phyloP scores from a whole-genome alignment of 2,797 vertebrate species.

The Urophycis tenuis region DNA sequence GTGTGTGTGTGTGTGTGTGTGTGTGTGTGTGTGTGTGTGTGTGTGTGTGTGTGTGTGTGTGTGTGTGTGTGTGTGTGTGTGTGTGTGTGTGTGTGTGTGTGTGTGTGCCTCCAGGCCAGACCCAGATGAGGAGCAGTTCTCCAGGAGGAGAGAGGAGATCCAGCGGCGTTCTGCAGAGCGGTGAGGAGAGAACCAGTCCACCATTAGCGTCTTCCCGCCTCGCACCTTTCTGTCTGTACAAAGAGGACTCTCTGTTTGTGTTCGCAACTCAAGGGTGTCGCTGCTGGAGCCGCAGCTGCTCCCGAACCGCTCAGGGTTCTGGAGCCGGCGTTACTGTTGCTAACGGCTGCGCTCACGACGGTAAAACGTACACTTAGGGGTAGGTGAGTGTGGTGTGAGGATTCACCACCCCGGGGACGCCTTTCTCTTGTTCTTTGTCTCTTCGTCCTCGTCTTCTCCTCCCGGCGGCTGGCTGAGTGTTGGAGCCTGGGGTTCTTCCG shows the following conservation, averaged over 20 bases:
- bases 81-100: conserved; percentile 20
- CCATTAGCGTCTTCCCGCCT: background rate
- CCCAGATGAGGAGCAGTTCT: conserved; percentile 64
- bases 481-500: background rate
- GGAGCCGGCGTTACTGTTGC: background rate
- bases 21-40: conserved; percentile 17
- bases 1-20: conserved; percentile 21
- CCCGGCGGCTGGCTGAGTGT: background rate
- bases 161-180: conserved; percentile 62
- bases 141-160: conserved; percentile 63
- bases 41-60: conserved; percentile 11
- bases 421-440: too few relatives aligned
- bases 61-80: conserved; percentile 21
- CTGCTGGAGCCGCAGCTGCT: background rate
- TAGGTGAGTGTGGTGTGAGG: background rate
- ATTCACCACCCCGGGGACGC: background rate
- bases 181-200: conserved; percentile 44
- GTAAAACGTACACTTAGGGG: background rate
- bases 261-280: background rate
- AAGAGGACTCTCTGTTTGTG: background rate
- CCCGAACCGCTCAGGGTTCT: background rate
- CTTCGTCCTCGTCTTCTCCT: background rate
- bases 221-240: background rate
- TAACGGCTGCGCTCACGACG: background rate
- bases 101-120: conserved; percentile 46